Evolutionary conservation across 2,888 invertebrate species (phyloP).

Genomic region (Lymantria monacha): DNA sequence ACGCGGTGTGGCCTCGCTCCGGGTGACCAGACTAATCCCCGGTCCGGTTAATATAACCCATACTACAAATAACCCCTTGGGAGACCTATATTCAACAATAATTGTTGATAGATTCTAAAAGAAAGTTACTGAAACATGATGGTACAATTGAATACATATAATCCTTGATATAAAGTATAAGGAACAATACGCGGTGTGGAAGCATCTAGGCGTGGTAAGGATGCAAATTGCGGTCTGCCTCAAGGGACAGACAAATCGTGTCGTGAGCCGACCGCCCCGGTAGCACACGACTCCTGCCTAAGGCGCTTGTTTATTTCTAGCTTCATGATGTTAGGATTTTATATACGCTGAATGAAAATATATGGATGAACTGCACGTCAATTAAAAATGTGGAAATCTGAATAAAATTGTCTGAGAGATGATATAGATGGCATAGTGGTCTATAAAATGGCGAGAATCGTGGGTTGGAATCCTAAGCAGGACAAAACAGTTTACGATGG

Average conservation of each 20-base stretch:
- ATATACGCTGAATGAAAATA: slow-evolving; percentile 4
- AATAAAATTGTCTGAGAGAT: too few relatives aligned
- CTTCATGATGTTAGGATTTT: slow-evolving; percentile 28
- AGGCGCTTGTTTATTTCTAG: slow-evolving; percentile 32
- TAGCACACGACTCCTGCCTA: slow-evolving; percentile 65
- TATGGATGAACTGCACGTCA: slow-evolving; percentile 1
- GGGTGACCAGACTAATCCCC: too few relatives aligned
- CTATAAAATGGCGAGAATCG: too few relatives aligned
- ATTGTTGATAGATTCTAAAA: background rate
- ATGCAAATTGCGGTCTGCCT: slow-evolving; percentile 72
- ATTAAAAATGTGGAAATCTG: background rate
- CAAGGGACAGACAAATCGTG: slow-evolving; percentile 70
- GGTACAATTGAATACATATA: slow-evolving; percentile 6
- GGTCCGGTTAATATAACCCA: too few relatives aligned
- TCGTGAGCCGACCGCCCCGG: slow-evolving; percentile 76
- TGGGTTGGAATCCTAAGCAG: too few relatives aligned
- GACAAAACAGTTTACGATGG: too few relatives aligned
- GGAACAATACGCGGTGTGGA: slow-evolving; percentile 64
- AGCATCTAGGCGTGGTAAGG: slow-evolving; percentile 70
- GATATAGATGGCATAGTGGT: too few relatives aligned
- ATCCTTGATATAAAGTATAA: slow-evolving; percentile 42
- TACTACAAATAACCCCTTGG: too few relatives aligned
- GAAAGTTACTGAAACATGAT: background rate
- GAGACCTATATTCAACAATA: too few relatives aligned
- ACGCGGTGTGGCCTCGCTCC: too few relatives aligned